Conservation (phyloP, 64 coral and sea anemone species). For the Platygyra sinensis region DNA sequence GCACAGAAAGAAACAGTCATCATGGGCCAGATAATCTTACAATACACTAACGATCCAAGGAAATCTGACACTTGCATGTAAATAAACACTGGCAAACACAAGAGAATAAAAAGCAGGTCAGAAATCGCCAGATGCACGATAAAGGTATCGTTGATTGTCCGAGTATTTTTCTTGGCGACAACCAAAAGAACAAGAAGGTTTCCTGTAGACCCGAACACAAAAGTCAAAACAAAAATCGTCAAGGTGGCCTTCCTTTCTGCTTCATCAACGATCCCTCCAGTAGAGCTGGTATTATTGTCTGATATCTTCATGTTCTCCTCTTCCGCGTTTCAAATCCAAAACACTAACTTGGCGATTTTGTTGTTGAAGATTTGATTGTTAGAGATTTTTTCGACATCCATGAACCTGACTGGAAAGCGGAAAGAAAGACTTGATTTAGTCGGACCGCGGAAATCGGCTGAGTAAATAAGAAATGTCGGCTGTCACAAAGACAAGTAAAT, state of each 20-base stretch:
- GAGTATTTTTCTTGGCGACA: constrained; percentile 26
- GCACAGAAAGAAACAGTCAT: constrained; percentile 55
- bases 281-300: background rate
- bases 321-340: background rate
- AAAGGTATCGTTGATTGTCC: constrained; percentile 61
- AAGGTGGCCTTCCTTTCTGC: background rate
- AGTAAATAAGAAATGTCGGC: constrained; percentile 1
- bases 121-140: constrained; percentile 61
- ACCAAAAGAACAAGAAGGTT: constrained; percentile 59
- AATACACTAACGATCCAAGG: constrained; percentile 50
- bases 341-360: background rate
- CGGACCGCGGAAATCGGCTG: background rate
- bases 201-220: constrained; percentile 45
- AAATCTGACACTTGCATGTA: constrained; percentile 38
- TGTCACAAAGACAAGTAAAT: constrained; percentile 6
- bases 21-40: constrained; percentile 59
- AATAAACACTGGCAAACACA: constrained; percentile 58
- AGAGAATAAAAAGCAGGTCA: constrained; percentile 55
- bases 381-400: background rate
- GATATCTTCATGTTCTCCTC: background rate
- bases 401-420: too few species aligned
- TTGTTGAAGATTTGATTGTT: background rate
- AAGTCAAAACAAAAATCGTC: constrained; percentile 36
- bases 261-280: background rate
- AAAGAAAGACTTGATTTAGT: background rate